Conservation (phyloP, 2,888 invertebrate genomes). For the Gandaritis pyraliata region DNA sequence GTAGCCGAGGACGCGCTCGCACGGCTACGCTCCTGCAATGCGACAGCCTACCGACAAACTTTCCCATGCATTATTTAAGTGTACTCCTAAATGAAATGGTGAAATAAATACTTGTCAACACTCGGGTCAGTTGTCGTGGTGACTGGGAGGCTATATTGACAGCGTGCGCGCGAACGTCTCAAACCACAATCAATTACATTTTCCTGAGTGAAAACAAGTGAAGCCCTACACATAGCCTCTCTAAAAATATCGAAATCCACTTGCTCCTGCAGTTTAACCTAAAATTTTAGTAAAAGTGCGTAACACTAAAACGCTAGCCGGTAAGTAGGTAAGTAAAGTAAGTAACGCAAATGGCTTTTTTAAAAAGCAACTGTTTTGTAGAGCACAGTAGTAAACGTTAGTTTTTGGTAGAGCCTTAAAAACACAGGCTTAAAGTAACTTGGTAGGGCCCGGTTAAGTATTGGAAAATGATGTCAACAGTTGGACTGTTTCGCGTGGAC, state of each 20-base stretch:
- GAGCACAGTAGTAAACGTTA: slow-evolving; percentile 1
- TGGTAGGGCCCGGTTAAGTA: background rate
- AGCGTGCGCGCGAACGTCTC: slow-evolving; percentile 36
- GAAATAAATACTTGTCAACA: slow-evolving; percentile 16
- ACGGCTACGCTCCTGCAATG: slow-evolving; percentile 69
- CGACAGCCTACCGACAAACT: slow-evolving; percentile 59
- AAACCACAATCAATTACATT: slow-evolving; percentile 1
- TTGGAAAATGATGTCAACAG: slow-evolving; percentile 25
- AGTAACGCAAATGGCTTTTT: slow-evolving; percentile 3
- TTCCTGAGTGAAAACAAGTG: slow-evolving; percentile 25
- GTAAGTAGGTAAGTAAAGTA: no score
- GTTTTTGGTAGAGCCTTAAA: slow-evolving; percentile 15
- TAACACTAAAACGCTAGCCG: slow-evolving; percentile 1
- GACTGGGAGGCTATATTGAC: slow-evolving; percentile 21
- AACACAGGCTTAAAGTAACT: slow-evolving; percentile 9
- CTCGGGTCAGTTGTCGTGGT: slow-evolving; percentile 10
- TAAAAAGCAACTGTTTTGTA: slow-evolving; percentile 3
- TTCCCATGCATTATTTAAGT: slow-evolving; percentile 38
- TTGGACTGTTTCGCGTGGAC: slow-evolving; percentile 22
- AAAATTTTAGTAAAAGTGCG: background rate
- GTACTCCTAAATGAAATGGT: slow-evolving; percentile 24
- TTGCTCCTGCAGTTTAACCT: background rate
- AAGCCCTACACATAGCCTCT: background rate
- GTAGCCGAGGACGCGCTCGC: slow-evolving; percentile 29
- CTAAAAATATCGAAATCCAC: background rate